phyloP scores from a whole-genome alignment of 2,888 invertebrate genomes.

The Sinodicranocentrus sp. region DNA sequence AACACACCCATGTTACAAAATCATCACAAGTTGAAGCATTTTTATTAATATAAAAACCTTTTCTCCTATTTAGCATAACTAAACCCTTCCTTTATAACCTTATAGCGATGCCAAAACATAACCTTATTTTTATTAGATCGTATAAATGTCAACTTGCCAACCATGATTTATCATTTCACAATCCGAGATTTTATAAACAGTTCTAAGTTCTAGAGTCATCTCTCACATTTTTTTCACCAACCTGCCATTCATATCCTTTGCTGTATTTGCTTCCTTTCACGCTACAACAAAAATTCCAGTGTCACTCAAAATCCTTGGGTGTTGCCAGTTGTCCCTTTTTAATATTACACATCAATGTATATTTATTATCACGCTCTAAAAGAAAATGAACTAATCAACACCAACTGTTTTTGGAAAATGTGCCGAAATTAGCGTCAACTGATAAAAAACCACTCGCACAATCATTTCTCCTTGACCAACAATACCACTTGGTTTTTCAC shows the following conservation, averaged over 20 bases:
- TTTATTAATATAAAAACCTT: too few species aligned
- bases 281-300: slow-evolving; percentile 14
- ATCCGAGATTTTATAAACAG: slow-evolving; percentile 25
- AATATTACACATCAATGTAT: neutral
- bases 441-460: neutral
- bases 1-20: too few species aligned
- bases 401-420: neutral
- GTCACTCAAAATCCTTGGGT: slow-evolving; percentile 51
- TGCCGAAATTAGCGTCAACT: neutral
- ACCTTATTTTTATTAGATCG: slow-evolving; percentile 61
- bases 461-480: slow-evolving; percentile 46
- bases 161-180: slow-evolving; percentile 38
- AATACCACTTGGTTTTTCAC: slow-evolving; percentile 26
- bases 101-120: slow-evolving; percentile 34
- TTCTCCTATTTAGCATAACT: neutral
- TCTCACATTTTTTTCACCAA: neutral
- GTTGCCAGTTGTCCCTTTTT: slow-evolving; percentile 36
- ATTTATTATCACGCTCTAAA: neutral
- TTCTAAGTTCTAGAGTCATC: neutral
- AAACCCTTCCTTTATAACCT: neutral
- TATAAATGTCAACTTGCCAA: slow-evolving; percentile 57
- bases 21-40: too few species aligned
- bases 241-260: neutral
- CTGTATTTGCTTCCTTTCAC: neutral
- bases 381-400: slow-evolving; percentile 1